Percentiles rank a stretch among this genome's conserved stretches.
phyloP scores from a whole-genome alignment of 1,140 invertebrate genomes.

The Zaprionus camerounensis region DNA sequence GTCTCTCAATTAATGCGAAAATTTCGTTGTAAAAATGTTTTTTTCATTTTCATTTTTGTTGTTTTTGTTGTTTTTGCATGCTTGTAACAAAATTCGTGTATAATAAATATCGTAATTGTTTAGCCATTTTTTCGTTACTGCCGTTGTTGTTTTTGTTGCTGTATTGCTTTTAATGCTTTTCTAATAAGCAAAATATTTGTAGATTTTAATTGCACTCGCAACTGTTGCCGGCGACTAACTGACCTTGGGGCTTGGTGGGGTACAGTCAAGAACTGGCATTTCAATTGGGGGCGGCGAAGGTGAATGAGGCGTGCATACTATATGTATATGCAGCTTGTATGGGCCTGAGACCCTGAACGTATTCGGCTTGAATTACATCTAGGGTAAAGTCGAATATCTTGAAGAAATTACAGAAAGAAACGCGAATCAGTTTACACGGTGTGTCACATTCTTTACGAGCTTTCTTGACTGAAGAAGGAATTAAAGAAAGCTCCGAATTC shows the following conservation, averaged over 20 bases:
- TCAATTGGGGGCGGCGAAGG: conserved; percentile 25
- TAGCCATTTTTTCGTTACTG: conserved; percentile 41
- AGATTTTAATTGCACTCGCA: conserved; percentile 68
- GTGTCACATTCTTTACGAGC: no score
- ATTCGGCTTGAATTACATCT: neutral
- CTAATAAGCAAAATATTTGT: conserved; percentile 79
- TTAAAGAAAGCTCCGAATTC: neutral
- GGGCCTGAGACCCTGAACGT: neutral
- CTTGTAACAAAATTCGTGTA: conserved; percentile 76
- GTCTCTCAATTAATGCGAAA: conserved; percentile 81
- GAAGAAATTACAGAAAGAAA: neutral
- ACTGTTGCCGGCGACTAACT: conserved; percentile 30
- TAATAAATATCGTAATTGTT: conserved; percentile 81
- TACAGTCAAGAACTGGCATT: conserved; percentile 52
- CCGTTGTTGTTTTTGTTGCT: conserved; percentile 30
- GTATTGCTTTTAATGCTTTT: conserved; percentile 69
- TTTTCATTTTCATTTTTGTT: conserved; percentile 51
- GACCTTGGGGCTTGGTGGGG: conserved; percentile 53
- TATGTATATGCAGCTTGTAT: neutral
- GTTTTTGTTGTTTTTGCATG: conserved; percentile 60
- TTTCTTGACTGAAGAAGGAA: neutral
- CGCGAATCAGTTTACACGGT: neutral
- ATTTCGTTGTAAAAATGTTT: conserved; percentile 68
- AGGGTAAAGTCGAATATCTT: neutral
- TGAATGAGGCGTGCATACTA: conserved; percentile 9